Base-by-base conservation (phyloP, 2,888 invertebrate genomes). In the Biston betularia region DNA sequence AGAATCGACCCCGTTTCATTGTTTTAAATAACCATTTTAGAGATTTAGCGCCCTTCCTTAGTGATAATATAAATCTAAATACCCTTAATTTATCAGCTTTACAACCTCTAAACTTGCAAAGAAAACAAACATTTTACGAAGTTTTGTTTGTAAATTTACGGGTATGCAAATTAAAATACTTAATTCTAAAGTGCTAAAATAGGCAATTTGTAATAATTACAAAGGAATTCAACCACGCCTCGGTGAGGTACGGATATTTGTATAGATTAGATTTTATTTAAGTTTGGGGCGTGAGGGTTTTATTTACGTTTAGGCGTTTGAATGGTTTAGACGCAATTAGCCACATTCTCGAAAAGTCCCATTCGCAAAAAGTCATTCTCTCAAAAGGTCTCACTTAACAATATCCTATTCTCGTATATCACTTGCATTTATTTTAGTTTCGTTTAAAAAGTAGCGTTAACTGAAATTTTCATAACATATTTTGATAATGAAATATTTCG, bases 201-300 rank as follows among this genome's bases (percentile, higher is more conserved):
- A 62, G 59, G 59, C 74, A 70, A 70, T 74, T 71, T 72, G 71
- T 74, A 69, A 71, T 71, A 74, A 74, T 74, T 71, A 74, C 71
- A 65, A 74, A 65, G 68, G 71, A 72, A 71, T 74, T 68, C 50
- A 50, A 58, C 55, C 42, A 57, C 65, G 63, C 63, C 66, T 54
- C 56, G 58, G 57, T 14, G 14, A 60, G 61, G 63, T 63, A 59
- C 65, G 64, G 70, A 69, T 69, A 68, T 70, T 74, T 68, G 55
- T 72, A 70, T 70, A 68, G 72, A 72, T 72, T 70, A 69, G 38
- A 69, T 72, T n/a, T n/a, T 68, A 69, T 68, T 66, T 70, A 65
- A 53, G 57, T 65, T 46, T 50, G 49, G 24, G 38, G 45, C 56
- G 55, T 68, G 58, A 58, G 12, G 12, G 11, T 4, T 24, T 24